Evolutionary conservation across 2,888 invertebrate species (phyloP).

Genomic region (Pristionchus entomophagus): DNA sequence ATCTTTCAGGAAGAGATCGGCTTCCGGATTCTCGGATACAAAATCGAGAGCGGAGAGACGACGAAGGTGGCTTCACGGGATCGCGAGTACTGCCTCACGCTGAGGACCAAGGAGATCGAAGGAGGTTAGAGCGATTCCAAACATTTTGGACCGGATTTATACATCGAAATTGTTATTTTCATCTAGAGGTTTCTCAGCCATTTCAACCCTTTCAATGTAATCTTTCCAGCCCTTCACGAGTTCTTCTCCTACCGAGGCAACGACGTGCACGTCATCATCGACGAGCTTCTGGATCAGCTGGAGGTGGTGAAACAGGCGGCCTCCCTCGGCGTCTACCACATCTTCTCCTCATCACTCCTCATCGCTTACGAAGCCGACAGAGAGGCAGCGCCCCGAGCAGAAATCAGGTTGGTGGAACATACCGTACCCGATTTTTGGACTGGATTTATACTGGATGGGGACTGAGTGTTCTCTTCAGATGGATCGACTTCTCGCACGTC

Average conservation of each 20-base stretch:
- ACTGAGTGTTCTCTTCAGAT: conserved; percentile 1
- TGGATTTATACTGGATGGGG: background rate
- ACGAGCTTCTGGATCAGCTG: conserved; percentile 16
- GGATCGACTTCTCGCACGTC: conserved; percentile 47
- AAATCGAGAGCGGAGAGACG: conserved; percentile 43
- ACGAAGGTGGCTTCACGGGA: background rate
- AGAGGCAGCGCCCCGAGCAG: background rate
- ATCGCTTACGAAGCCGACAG: conserved; percentile 43
- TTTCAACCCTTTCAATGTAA: background rate
- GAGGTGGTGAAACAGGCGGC: background rate
- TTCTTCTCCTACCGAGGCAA: conserved; percentile 19
- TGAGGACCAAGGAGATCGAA: background rate
- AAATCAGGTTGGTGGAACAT: background rate
- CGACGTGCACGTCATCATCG: conserved; percentile 24
- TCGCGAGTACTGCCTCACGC: conserved; percentile 39
- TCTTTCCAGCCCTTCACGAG: conserved; percentile 39
- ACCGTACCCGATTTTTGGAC: background rate
- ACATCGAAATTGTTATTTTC: background rate
- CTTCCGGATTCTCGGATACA: conserved; percentile 43
- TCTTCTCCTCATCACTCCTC: conserved; percentile 37
- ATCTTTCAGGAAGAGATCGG: conserved; percentile 40
- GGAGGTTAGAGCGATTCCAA: background rate
- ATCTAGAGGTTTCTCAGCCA: background rate
- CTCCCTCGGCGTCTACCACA: conserved; percentile 12
- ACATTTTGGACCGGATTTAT: background rate